phyloP scores from a whole-genome alignment of 2,888 invertebrate species.

The Alloplasta piceator region DNA sequence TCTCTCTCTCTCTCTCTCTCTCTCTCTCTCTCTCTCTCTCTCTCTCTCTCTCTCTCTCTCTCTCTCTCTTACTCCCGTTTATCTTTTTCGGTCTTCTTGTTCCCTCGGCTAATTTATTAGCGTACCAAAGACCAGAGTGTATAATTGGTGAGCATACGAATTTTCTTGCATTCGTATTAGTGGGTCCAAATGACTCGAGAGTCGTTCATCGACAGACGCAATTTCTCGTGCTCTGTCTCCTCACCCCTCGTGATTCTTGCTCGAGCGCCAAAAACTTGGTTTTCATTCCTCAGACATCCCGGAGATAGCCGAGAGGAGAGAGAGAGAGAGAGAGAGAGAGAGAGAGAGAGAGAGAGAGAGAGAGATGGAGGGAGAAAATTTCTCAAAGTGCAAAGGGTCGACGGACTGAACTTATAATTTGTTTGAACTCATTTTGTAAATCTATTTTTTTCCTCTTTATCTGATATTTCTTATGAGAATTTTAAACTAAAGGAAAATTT shows the following conservation, averaged over 20 bases:
- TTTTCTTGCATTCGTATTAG: conserved; percentile 12
- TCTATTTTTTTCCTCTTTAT: conserved; percentile 3
- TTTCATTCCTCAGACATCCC: conserved; percentile 8
- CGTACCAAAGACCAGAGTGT: not conserved
- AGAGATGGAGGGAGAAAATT: conserved; percentile 18
- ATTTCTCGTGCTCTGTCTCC: conserved; percentile 33
- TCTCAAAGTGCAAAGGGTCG: conserved; percentile 46
- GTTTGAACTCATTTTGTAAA: not conserved
- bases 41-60: not conserved
- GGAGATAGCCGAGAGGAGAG: conserved; percentile 4
- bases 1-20: not conserved
- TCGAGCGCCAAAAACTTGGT: conserved; percentile 58
- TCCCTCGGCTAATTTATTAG: conserved; percentile 41
- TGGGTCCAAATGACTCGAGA: conserved; percentile 5
- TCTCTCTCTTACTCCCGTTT: not conserved
- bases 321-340: conserved; percentile 23
- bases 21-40: not conserved
- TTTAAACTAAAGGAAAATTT: too few species aligned
- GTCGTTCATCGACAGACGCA: conserved; percentile 63
- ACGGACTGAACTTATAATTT: conserved; percentile 43
- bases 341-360: conserved; percentile 19
- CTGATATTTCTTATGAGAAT: too few species aligned
- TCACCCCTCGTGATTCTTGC: conserved; percentile 54
- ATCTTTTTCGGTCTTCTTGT: not conserved
- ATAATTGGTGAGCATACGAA: conserved; percentile 14